phyloP scores from a whole-genome alignment of 2,888 invertebrate species.

The Harmothoe impar region DNA sequence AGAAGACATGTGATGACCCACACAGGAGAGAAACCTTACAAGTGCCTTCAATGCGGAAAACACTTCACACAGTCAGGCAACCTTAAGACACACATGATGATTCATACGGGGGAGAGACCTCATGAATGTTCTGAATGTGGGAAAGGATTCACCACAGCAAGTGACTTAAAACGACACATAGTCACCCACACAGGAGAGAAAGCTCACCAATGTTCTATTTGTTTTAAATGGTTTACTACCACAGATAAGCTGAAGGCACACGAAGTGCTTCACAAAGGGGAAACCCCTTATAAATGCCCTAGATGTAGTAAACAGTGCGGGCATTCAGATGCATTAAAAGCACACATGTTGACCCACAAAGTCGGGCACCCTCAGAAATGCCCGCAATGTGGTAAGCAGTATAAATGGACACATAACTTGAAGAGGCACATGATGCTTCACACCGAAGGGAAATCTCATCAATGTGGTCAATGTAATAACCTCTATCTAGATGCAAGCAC shows the following conservation, averaged over 20 bases:
- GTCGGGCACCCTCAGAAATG: not conserved
- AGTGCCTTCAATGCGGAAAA: not conserved
- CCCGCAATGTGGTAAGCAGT: not conserved
- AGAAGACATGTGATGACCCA: too few relatives aligned
- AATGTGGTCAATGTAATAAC: too few relatives aligned
- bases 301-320: not conserved
- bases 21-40: not conserved
- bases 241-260: not conserved
- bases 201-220: not conserved
- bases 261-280: not conserved
- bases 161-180: not conserved
- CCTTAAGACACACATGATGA: not conserved
- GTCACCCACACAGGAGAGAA: not conserved
- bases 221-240: not conserved
- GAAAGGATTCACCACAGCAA: not conserved
- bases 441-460: too few relatives aligned
- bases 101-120: not conserved
- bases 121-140: not conserved
- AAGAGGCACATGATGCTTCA: too few relatives aligned
- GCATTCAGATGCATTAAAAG: too few relatives aligned
- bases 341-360: too few relatives aligned
- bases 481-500: too few relatives aligned
- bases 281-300: not conserved
- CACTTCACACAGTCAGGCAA: too few relatives aligned
- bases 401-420: not conserved